Conservation (phyloP, 2,888 invertebrate genomes). For the Papilio elwesi region DNA sequence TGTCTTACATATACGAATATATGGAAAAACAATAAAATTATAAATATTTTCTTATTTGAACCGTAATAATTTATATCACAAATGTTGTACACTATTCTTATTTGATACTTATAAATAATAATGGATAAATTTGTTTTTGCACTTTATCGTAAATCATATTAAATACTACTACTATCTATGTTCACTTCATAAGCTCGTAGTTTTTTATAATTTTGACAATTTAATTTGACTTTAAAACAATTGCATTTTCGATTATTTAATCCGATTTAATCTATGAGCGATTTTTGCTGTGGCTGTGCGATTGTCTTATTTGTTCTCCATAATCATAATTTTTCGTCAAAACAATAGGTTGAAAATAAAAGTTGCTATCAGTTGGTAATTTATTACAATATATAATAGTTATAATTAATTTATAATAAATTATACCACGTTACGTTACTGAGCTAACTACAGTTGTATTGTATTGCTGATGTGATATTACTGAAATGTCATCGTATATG, state of each 20-base stretch:
- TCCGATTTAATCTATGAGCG: constrained; percentile 40
- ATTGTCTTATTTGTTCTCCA: constrained; percentile 47
- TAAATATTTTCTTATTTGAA: no score
- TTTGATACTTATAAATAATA: no score
- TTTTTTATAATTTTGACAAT: background rate
- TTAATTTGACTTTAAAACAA: background rate
- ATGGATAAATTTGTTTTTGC: no score
- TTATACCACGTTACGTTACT: constrained; percentile 42
- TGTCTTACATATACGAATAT: no score
- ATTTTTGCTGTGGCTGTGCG: constrained; percentile 46
- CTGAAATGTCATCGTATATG: constrained; percentile 87
- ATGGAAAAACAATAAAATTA: no score
- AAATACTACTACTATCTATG: constrained; percentile 16
- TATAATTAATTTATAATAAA: constrained; percentile 26
- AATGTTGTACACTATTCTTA: no score
- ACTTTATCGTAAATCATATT: no score
- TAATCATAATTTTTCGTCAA: constrained; percentile 38
- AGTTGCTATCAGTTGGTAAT: constrained; percentile 11
- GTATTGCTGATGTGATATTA: constrained; percentile 79
- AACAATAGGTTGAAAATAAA: constrained; percentile 30
- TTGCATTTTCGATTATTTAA: constrained; percentile 31
- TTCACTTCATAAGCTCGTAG: constrained; percentile 22
- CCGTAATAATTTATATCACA: no score
- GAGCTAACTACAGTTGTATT: constrained; percentile 55
- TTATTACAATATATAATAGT: constrained; percentile 19